Base-by-base conservation (phyloP, 2,113 vertebrate genomes). In the Gasterosteus aculeatus region DNA sequence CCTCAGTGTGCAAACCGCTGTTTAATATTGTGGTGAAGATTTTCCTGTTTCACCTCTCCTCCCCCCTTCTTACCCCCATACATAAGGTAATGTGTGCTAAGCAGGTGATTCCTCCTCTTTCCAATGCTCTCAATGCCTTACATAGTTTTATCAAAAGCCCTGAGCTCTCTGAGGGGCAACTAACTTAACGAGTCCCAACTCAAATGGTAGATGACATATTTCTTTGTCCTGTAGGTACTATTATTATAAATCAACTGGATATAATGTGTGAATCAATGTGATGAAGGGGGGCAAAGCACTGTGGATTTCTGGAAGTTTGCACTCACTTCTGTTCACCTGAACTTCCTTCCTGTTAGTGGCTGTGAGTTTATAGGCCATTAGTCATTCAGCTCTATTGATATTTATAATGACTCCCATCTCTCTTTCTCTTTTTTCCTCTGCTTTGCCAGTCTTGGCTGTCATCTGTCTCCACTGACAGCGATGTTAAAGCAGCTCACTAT, bases 181-280 rank as follows among this genome's bases (percentile, higher is more conserved):
- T 22, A 51, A 16, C 39, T 65, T 47, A 71, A 75, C 73, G 22
- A 63, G 22, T 82, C 73, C 57, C 19, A 61, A 60, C 60, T 15
- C 44, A 84, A 81, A 81, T 46, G 41, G 54, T 9, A 15, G 69
- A n/a, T 67, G 70, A 77, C 71, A 84, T 81, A 83, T 75, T 81
- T 85, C 39, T 73, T 69, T 82, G 53, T 22, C 81, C 61, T 9
- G 44, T 63, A 75, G 82, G 90, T 86, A 84, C 86, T 84, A 84
- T 77, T 86, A 82, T 87, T 88, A 85, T 76, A 91, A 89, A 91
- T 84, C 10, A 83, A 89, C 72, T 77, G 65, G 54, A 77, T 83
- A 66, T 73, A 67, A 78, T 58, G 67, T 71, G 51, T 89, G 86
- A 87, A 91, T 92, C 91, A 93, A 80, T 80, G 53, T 88, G 88